phyloP scores from a whole-genome alignment of 92 coral and sea anemone genomes.

The Epizoanthus ramosus region DNA sequence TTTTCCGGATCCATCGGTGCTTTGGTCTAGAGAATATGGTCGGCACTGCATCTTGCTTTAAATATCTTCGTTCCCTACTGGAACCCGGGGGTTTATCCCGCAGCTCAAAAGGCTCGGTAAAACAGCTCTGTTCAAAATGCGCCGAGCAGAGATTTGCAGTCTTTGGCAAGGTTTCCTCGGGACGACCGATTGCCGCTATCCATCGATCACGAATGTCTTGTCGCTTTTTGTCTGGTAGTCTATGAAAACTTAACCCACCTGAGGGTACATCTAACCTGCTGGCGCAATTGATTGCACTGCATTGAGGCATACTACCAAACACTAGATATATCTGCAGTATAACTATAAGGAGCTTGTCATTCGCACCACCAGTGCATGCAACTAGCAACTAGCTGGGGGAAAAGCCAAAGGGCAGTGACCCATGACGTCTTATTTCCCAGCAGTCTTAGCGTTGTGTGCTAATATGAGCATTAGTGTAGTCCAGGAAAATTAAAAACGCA shows the following conservation, averaged over 20 bases:
- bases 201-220: constrained; percentile 2
- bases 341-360: neutral
- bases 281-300: neutral
- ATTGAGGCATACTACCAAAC: neutral
- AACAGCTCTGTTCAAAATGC: constrained; percentile 1
- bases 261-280: neutral
- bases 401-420: constrained; percentile 1
- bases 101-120: neutral
- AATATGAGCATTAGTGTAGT: too few relatives aligned
- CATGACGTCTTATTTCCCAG: neutral
- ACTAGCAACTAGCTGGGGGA: neutral
- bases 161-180: neutral
- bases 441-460: constrained; percentile 1
- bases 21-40: neutral
- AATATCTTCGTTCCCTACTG: neutral
- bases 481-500: too few relatives aligned
- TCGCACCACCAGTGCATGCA: too few relatives aligned
- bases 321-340: neutral
- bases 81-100: neutral
- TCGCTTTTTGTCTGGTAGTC: neutral
- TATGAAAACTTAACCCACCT: too few relatives aligned
- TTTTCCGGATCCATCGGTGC: too few relatives aligned
- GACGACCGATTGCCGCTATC: constrained; percentile 1
- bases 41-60: neutral
- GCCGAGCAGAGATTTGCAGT: neutral